Conservation (phyloP, 1,140 invertebrate species). For the Drosophila elegans region DNA sequence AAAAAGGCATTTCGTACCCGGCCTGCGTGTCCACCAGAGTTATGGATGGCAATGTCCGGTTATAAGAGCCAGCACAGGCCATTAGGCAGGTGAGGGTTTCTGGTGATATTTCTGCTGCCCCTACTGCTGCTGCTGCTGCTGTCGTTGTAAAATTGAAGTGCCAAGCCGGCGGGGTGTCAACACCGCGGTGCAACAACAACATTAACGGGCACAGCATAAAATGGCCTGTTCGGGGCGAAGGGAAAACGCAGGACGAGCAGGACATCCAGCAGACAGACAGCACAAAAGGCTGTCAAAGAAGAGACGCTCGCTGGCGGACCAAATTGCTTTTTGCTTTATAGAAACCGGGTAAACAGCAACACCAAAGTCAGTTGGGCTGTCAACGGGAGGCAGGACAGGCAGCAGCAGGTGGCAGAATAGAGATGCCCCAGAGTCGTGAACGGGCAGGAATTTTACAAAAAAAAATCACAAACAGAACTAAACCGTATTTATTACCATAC, state of each 20-base stretch:
- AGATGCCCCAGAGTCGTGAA: constrained; percentile 42
- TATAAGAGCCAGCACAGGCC: constrained; percentile 50
- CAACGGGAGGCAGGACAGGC: constrained; percentile 21
- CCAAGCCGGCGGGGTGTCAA: constrained; percentile 74
- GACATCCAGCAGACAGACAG: constrained; percentile 35
- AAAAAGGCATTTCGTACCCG: constrained; percentile 5
- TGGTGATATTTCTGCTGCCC: constrained; percentile 13
- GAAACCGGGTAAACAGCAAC: constrained; percentile 23
- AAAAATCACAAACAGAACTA: too few species aligned
- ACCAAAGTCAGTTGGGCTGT: constrained; percentile 13
- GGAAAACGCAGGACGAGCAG: constrained; percentile 27
- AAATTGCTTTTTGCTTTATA: constrained; percentile 74
- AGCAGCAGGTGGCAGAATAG: constrained; percentile 51
- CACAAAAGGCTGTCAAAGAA: constrained; percentile 59
- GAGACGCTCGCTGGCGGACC: constrained; percentile 41
- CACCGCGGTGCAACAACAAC: constrained; percentile 46
- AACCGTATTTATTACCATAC: too few species aligned
- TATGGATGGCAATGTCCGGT: constrained; percentile 49
- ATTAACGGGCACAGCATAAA: constrained; percentile 31
- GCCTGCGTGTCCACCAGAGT: constrained; percentile 36
- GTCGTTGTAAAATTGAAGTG: constrained; percentile 78
- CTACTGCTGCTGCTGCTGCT: constrained; percentile 26
- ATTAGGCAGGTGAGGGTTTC: constrained; percentile 69
- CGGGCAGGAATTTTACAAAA: background rate
- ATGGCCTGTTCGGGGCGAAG: constrained; percentile 41